These are phyloP conservation scores for Chondrilla cf. caribensis DNA, from an alignment of 37 sponge, comb jelly and placozoan species.

Conservation along the genomic window DNA sequence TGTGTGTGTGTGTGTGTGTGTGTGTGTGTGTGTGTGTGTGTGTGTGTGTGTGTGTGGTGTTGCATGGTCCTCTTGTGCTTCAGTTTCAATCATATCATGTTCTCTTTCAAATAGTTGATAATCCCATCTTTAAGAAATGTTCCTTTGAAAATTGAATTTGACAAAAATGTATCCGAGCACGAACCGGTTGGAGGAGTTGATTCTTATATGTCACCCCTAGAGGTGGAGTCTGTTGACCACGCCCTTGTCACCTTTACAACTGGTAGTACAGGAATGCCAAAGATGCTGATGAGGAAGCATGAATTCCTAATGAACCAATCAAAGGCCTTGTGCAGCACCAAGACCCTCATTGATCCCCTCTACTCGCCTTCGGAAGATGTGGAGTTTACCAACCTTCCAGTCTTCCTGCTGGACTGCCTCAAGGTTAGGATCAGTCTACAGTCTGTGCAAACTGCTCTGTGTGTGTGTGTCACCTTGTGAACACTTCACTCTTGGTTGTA, in stretches of 20 bases:
- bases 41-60: no score
- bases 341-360: neutral
- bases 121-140: neutral
- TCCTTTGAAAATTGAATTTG: conserved; percentile 9
- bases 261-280: conserved; percentile 47
- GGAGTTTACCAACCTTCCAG: conserved; percentile 27
- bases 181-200: neutral
- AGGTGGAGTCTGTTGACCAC: conserved; percentile 24
- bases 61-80: no score
- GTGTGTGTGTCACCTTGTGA: no score
- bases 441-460: no score
- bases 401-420: neutral
- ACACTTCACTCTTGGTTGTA: no score
- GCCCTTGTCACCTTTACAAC: conserved; percentile 39
- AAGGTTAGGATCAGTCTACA: conserved; percentile 21
- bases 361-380: neutral
- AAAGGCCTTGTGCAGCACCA: neutral
- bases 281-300: conserved; percentile 24
- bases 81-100: no score
- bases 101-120: neutral
- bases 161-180: neutral
- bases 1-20: neutral
- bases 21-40: no score
- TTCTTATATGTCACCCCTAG: conserved; percentile 2
- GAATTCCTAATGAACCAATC: conserved; percentile 23